Base-by-base conservation (phyloP, 2,888 invertebrate species). In the Tryphoninae sp. region DNA sequence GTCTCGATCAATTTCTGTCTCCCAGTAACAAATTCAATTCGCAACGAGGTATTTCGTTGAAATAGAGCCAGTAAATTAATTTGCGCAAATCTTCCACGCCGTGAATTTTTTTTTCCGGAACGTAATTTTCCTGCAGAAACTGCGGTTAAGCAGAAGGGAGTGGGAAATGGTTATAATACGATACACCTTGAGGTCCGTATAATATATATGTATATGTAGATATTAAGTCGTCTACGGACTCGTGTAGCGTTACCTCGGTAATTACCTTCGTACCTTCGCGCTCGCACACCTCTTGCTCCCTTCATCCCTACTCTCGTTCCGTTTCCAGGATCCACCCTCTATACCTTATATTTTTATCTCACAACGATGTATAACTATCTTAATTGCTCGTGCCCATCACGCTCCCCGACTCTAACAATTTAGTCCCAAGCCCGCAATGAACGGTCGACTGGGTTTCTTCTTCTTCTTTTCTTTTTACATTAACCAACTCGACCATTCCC, bases 321-420 rank as follows among this genome's bases (percentile, higher is more conserved):
- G 51, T 16, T 69, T 51, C 59, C 22, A 40, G 22, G 62, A 59
- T 59, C 40, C 67, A 68, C 76, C 33, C 86, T 85, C 78, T 64
- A 83, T 33, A 33, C 80, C 82, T 81, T 62, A 83, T 79, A 88
- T 88, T 90, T 90, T 90, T 89, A 89, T 90, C 89, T 87, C 89
- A 88, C 89, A 90, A 90, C 89, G 89, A 87, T 87, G 86, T 67
- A 42, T 88, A 89, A 89, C 89, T 87, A 90, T 89, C 89, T 90
- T 90, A 90, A 90, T 89, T 90, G 88, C 89, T 86, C 87, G 84
- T 86, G 87, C 87, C 88, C 86, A 85, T 86, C 87, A 84, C 83
- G 71, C 85, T 84, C 84, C 33, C 84, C 81, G 76, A 83, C 40
- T 64, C 40, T 45, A 9, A 40, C 33, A 33, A 33, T 86, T 86